A percentile compares a stretch with the other conserved stretches of the same genome.
Conservation (phyloP, 2,113 vertebrate genomes). For the Prionailurus viverrinus region DNA sequence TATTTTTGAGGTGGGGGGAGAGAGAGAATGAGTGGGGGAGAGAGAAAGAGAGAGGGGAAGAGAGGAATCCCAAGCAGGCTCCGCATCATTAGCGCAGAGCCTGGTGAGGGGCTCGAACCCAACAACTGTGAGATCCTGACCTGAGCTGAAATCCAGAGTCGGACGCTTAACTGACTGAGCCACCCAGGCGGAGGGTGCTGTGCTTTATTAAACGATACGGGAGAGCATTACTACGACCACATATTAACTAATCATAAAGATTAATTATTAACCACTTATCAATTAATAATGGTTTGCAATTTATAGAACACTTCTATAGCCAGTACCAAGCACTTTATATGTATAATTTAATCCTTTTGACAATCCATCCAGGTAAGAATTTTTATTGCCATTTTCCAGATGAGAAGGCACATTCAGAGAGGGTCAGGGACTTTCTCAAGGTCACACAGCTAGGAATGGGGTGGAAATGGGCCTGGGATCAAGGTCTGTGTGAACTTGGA, state of each 20-base stretch:
- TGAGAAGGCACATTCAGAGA: slow-evolving; percentile 45
- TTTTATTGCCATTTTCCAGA: slow-evolving; percentile 50
- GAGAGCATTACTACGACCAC: not conserved
- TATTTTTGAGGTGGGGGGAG: no score
- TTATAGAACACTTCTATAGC: slow-evolving; percentile 42
- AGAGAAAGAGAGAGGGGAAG: no score
- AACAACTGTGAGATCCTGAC: no score
- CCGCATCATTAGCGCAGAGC: no score
- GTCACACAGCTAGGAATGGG: not conserved
- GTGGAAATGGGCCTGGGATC: not conserved
- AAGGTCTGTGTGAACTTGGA: not conserved
- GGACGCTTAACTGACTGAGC: no score
- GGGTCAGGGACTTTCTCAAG: not conserved
- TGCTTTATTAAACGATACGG: not conserved
- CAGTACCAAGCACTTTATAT: slow-evolving; percentile 34
- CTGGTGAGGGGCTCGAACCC: no score
- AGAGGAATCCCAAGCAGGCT: no score
- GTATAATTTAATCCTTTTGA: slow-evolving; percentile 70
- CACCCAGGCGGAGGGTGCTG: not conserved
- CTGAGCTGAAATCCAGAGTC: no score
- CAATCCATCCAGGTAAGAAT: slow-evolving; percentile 46
- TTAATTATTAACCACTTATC: slow-evolving; percentile 61
- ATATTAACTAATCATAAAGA: slow-evolving; percentile 36
- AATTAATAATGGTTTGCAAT: slow-evolving; percentile 57
- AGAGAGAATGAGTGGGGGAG: no score